Percentiles rank a stretch among this genome's conserved stretches.
Evolutionary conservation across 2,113 vertebrate genomes (phyloP).

Genomic region (Desmodus rotundus): DNA sequence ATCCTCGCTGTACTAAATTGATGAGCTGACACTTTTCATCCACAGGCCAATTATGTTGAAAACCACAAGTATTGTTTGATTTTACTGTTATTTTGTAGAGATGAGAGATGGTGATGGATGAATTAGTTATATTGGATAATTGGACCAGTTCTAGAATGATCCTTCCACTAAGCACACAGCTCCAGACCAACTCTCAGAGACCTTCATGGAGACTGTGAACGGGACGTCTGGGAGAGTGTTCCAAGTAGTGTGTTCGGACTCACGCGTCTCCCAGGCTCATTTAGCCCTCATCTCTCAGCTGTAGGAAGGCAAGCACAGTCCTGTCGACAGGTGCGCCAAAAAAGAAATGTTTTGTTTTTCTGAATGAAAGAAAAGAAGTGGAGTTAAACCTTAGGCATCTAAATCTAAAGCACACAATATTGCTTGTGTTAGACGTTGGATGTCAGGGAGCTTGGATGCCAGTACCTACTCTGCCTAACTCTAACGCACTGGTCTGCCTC

Average conservation of each 20-base stretch:
- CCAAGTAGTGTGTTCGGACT: neutral
- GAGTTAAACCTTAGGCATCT: neutral
- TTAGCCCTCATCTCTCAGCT: neutral
- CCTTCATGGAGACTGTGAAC: neutral
- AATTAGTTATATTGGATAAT: neutral
- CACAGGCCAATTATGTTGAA: neutral
- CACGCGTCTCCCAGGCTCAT: neutral
- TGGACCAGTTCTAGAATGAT: neutral
- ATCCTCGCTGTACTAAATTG: neutral
- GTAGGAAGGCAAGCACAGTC: neutral
- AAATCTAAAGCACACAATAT: neutral
- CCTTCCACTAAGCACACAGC: neutral
- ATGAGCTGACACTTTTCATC: neutral
- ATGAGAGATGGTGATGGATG: neutral
- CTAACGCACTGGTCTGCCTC: neutral
- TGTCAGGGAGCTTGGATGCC: neutral
- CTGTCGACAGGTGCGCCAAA: neutral
- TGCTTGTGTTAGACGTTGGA: neutral
- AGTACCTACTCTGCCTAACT: neutral
- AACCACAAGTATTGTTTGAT: neutral
- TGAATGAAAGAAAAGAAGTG: neutral
- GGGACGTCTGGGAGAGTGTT: neutral
- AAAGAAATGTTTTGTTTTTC: neutral
- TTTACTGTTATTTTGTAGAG: conserved; percentile 30
- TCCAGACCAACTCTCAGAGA: neutral